Evolutionary conservation across 2,113 vertebrate species (phyloP).

Genomic region (Hippoglossus stenolepis): DNA sequence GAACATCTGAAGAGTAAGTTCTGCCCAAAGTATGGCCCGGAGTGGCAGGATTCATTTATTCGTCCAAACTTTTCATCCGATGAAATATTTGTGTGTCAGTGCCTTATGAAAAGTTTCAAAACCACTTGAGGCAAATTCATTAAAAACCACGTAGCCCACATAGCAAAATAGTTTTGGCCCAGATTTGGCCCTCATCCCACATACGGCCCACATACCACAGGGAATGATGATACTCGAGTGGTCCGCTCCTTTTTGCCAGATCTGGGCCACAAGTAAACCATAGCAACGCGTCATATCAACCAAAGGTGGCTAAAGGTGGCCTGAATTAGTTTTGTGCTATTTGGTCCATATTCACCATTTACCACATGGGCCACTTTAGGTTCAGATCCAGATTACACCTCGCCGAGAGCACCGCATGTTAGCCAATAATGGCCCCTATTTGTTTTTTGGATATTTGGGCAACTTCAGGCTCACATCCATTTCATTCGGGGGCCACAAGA

Average conservation of each 20-base stretch:
- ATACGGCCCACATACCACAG: background rate
- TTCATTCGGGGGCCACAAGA: no score
- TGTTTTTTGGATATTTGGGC: no score
- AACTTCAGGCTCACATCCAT: no score
- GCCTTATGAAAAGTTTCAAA: conserved; percentile 7
- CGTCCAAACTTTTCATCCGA: conserved; percentile 10
- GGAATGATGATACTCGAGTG: background rate
- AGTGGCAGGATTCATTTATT: conserved; percentile 14
- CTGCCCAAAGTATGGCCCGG: background rate
- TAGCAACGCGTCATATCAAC: no score
- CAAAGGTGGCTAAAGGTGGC: background rate
- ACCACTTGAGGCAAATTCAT: conserved; percentile 27
- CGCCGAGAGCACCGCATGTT: no score
- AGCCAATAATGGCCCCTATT: no score
- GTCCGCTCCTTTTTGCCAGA: no score
- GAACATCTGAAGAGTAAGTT: background rate
- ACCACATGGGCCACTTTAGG: no score
- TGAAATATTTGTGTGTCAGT: conserved; percentile 12
- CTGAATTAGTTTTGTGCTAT: background rate
- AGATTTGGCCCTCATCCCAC: background rate
- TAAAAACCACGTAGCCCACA: background rate
- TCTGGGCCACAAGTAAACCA: background rate
- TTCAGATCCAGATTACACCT: no score
- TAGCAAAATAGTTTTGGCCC: no score
- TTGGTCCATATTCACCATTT: background rate